These are phyloP conservation scores for Tenebrosternarchus preto DNA, from an alignment of 2,113 vertebrate species.

Conservation along the genomic window DNA sequence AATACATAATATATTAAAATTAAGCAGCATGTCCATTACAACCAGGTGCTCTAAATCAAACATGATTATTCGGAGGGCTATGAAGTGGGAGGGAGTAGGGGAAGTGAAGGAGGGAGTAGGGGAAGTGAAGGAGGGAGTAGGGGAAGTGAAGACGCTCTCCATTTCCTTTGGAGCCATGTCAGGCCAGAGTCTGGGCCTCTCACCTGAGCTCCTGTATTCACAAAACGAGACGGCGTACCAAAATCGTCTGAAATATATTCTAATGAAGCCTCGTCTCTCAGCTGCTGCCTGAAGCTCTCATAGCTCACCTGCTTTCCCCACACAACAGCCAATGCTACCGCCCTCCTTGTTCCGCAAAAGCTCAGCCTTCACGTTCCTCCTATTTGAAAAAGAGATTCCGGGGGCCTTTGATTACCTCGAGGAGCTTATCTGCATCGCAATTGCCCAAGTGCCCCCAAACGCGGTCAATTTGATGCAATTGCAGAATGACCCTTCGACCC, in stretches of 20 bases:
- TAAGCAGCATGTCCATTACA: background rate
- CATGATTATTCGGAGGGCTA: too few relatives aligned
- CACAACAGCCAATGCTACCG: background rate
- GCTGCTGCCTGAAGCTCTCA: background rate
- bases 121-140: background rate
- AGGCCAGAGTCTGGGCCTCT: background rate
- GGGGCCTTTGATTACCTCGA: constrained; percentile 34
- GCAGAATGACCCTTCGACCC: constrained; percentile 47
- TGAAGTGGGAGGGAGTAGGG: too few relatives aligned
- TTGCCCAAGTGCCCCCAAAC: constrained; percentile 46
- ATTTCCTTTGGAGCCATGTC: background rate
- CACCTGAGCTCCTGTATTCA: background rate
- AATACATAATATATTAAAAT: too few relatives aligned
- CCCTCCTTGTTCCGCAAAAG: background rate
- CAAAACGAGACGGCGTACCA: background rate
- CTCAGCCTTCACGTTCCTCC: constrained; percentile 13
- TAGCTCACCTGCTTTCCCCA: background rate
- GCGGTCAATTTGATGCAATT: constrained; percentile 57
- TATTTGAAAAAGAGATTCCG: constrained; percentile 40
- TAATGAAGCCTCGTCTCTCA: background rate
- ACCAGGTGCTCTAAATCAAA: background rate
- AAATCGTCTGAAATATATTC: background rate
- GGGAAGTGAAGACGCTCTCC: background rate
- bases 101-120: too few relatives aligned
- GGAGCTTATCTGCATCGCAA: constrained; percentile 46